These are phyloP conservation scores for Corythaixoides concolor DNA, from an alignment of 2,113 vertebrate species.

Conservation along the genomic window DNA sequence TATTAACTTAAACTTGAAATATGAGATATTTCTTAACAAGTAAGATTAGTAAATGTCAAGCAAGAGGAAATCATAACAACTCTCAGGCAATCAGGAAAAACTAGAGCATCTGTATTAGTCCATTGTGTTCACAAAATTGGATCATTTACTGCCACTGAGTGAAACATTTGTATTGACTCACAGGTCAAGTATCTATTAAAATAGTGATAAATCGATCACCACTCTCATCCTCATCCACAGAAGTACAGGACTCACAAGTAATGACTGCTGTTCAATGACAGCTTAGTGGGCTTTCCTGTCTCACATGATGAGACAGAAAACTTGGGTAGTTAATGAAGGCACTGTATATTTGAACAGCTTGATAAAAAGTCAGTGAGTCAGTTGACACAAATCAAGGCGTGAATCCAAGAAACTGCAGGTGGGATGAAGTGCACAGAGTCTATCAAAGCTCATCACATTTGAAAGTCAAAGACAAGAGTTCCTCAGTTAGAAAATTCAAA, in stretches of 20 bases:
- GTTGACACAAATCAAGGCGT: slow-evolving; percentile 65
- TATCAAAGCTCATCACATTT: slow-evolving; percentile 48
- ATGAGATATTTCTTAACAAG: not conserved
- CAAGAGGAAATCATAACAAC: not conserved
- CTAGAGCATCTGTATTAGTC: not conserved
- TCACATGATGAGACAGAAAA: slow-evolving; percentile 69
- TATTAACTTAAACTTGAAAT: slow-evolving; percentile 1
- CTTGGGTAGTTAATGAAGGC: slow-evolving; percentile 67
- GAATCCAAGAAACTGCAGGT: slow-evolving; percentile 63
- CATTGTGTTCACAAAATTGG: slow-evolving; percentile 41
- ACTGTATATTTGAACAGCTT: slow-evolving; percentile 63
- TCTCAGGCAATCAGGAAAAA: slow-evolving; percentile 18
- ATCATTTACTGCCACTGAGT: slow-evolving; percentile 49
- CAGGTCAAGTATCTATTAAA: slow-evolving; percentile 71
- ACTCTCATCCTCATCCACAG: not conserved
- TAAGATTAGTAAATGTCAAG: not conserved
- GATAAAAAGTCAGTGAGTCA: slow-evolving; percentile 70
- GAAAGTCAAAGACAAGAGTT: slow-evolving; percentile 50
- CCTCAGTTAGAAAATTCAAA: not conserved
- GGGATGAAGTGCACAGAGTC: slow-evolving; percentile 34
- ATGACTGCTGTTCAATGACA: slow-evolving; percentile 62
- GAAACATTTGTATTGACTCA: slow-evolving; percentile 73
- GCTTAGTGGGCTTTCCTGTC: slow-evolving; percentile 67
- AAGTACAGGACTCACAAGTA: slow-evolving; percentile 55
- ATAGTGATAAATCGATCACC: slow-evolving; percentile 64